Conservation (phyloP, 2,797 vertebrate genomes). For the Delichon dasypus region DNA sequence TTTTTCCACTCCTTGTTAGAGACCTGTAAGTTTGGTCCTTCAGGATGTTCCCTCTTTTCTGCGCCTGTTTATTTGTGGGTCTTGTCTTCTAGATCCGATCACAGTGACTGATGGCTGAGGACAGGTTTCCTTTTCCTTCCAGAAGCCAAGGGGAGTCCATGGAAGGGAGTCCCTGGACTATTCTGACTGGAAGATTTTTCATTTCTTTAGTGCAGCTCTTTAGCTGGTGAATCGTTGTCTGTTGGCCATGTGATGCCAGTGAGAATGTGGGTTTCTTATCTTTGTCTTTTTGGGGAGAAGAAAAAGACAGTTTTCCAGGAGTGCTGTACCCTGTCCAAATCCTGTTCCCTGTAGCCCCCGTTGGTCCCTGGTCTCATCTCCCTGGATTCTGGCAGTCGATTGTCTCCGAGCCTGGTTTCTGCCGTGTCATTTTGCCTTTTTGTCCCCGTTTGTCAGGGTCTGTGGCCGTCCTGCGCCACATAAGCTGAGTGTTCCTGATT, state of each 20-base stretch:
- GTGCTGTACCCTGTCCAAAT: not conserved
- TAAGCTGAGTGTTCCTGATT: not conserved
- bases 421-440: not conserved
- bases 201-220: not conserved
- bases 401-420: not conserved
- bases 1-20: not conserved
- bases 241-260: not conserved
- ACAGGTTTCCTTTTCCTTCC: not conserved
- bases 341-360: fast-evolving
- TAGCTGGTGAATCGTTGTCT: not conserved
- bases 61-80: not conserved
- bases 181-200: not conserved
- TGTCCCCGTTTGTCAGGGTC: fast-evolving
- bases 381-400: fast-evolving
- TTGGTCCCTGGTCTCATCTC: not conserved
- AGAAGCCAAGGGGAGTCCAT: not conserved
- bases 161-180: not conserved
- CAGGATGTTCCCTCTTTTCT: not conserved
- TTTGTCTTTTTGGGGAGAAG: not conserved
- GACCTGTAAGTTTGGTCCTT: not conserved
- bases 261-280: not conserved
- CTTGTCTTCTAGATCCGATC: not conserved
- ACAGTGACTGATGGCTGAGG: not conserved
- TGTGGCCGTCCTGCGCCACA: not conserved
- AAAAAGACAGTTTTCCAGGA: not conserved